Conservation (phyloP, 2,113 vertebrate species). For the Ceyx melanurus region DNA sequence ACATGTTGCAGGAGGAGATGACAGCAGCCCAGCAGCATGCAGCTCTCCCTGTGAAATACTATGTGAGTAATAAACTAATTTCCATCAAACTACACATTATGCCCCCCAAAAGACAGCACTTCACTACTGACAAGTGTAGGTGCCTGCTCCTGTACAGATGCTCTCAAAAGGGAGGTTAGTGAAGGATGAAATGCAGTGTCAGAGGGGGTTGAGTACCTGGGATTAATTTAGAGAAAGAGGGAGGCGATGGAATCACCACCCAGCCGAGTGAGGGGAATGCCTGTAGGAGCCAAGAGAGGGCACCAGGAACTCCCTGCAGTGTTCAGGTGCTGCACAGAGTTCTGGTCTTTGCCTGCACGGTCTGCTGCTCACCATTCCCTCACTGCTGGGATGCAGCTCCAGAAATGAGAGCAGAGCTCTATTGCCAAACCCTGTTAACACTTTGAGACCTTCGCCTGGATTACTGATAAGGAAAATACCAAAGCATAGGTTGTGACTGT, state of each 20-base stretch:
- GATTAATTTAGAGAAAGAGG: not conserved
- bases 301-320: not conserved
- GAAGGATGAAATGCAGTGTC: not conserved
- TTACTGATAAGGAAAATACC: not conserved
- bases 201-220: not conserved
- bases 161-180: not conserved
- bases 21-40: not conserved
- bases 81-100: not conserved
- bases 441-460: not conserved
- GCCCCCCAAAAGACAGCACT: not conserved
- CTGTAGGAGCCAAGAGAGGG: not conserved
- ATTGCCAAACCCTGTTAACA: not conserved
- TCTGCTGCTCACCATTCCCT: not conserved
- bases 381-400: not conserved
- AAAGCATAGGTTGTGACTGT: not conserved
- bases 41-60: not conserved
- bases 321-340: not conserved
- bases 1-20: not conserved
- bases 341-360: not conserved
- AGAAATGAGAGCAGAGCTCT: not conserved
- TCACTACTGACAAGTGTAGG: not conserved
- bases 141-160: not conserved
- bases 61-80: not conserved
- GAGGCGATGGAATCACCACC: fast-evolving
- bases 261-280: not conserved